These are phyloP conservation scores for Lerista edwardsae DNA, from an alignment of 2,797 vertebrate species.

Conservation along the genomic window DNA sequence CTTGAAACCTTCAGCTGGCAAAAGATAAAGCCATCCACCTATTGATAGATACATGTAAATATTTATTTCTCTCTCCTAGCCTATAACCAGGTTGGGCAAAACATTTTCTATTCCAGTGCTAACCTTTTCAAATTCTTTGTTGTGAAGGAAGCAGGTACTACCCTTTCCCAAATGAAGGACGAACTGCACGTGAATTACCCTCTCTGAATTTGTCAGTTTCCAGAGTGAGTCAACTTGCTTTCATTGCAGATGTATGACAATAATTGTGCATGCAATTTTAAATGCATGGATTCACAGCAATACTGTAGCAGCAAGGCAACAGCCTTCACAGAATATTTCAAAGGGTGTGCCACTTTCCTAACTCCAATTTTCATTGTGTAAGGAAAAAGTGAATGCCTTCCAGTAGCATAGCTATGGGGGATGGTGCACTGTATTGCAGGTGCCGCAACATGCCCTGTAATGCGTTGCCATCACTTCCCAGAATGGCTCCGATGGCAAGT, in stretches of 20 bases:
- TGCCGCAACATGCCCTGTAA: no score
- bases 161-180: background rate
- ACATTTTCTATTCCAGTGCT: background rate
- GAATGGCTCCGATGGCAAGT: no score
- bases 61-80: background rate
- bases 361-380: background rate
- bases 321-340: background rate
- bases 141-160: background rate
- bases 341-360: background rate
- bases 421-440: no score
- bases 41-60: background rate
- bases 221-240: background rate
- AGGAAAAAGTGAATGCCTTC: background rate
- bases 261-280: background rate
- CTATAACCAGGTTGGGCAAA: background rate
- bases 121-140: background rate
- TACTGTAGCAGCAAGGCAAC: background rate
- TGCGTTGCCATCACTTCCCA: no score
- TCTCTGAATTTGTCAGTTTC: background rate
- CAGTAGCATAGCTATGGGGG: no score
- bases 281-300: background rate
- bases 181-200: background rate
- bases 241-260: background rate
- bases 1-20: background rate
- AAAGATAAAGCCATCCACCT: background rate